Conservation (phyloP, 2,797 vertebrate species). For the Urophycis tenuis region DNA sequence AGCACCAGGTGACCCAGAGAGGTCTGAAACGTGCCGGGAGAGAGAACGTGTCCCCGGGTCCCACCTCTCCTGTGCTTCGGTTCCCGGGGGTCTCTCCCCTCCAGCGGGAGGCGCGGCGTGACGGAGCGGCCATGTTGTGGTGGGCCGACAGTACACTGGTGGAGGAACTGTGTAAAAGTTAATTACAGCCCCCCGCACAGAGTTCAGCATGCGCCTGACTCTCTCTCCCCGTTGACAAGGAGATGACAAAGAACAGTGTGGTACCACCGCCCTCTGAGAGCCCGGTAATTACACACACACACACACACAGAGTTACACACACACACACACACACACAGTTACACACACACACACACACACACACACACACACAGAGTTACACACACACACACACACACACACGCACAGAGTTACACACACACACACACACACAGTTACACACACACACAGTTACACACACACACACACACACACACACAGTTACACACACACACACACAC, state of each 20-base stretch:
- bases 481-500: too few species aligned
- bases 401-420: conserved; percentile 10
- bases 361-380: not conserved
- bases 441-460: conserved; percentile 1
- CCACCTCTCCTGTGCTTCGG: too few species aligned
- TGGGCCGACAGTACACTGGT: not conserved
- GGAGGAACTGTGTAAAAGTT: not conserved
- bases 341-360: not conserved
- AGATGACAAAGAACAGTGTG: not conserved
- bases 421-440: not conserved
- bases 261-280: not conserved
- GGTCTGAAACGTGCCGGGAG: too few species aligned
- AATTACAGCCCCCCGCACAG: not conserved
- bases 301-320: not conserved
- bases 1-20: too few species aligned
- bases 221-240: not conserved
- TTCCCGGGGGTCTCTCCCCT: too few species aligned
- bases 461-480: too few species aligned
- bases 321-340: too few species aligned
- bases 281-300: conserved; percentile 1
- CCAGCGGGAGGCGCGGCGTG: not conserved
- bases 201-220: not conserved
- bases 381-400: not conserved
- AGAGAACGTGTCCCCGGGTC: too few species aligned
- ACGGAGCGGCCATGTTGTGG: not conserved